Conservation (phyloP, 1,140 invertebrate species). For the Diuraphis noxia region DNA sequence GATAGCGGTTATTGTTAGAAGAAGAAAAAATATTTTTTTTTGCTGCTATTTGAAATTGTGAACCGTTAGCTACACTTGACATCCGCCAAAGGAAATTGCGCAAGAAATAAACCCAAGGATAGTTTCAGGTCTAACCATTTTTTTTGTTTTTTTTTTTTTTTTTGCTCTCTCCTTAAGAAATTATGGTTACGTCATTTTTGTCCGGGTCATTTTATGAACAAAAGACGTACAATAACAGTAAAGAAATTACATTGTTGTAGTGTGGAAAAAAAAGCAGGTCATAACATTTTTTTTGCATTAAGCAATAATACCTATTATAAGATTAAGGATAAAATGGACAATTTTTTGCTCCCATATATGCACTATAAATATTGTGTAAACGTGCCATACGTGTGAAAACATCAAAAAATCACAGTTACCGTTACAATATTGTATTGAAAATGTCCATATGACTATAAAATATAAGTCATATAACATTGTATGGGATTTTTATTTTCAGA, state of each 20-base stretch:
- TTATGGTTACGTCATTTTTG: slow-evolving; percentile 46
- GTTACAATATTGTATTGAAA: slow-evolving; percentile 14
- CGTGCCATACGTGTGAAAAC: slow-evolving; percentile 38
- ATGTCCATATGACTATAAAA: background rate
- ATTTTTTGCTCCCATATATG: slow-evolving; percentile 28
- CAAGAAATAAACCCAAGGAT: slow-evolving; percentile 34
- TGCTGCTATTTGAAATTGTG: slow-evolving; percentile 8
- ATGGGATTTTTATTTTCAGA: background rate
- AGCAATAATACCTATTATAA: slow-evolving; percentile 18
- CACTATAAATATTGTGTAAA: background rate
- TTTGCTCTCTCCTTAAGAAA: slow-evolving; percentile 14
- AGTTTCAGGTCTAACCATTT: slow-evolving; percentile 27
- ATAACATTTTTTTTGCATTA: slow-evolving; percentile 31
- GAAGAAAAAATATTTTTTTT: slow-evolving; percentile 31
- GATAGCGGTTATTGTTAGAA: slow-evolving; percentile 37
- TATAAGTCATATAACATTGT: background rate
- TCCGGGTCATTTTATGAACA: slow-evolving; percentile 34
- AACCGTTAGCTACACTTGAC: slow-evolving; percentile 46
- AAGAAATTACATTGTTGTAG: background rate
- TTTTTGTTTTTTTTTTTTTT: slow-evolving; percentile 17
- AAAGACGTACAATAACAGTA: slow-evolving; percentile 4
- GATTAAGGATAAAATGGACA: background rate
- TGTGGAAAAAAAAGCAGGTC: slow-evolving; percentile 25
- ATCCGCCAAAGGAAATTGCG: slow-evolving; percentile 51
- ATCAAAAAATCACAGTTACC: background rate